Evolutionary conservation across 2,888 invertebrate genomes (phyloP), one percentile per base, ranked within the genome.

Genomic region (Acleris laterana): DNA sequence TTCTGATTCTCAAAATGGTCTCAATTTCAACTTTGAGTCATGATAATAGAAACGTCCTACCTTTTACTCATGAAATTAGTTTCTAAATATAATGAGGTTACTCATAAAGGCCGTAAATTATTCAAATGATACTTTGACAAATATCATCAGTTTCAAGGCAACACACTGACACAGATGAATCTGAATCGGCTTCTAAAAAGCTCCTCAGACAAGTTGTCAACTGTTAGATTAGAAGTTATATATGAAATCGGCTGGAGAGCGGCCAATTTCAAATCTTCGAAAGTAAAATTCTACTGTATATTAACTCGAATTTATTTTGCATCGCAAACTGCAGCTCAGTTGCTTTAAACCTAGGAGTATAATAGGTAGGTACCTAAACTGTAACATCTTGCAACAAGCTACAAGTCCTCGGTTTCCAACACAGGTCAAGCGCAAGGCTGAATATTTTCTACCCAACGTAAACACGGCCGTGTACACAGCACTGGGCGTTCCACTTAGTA

Each of bases 401-500:
- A 44, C 60, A 49, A 48, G 49, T 49, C 59, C 50, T 49, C 62
- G 65, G 70, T 71, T 71, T 70, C 69, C 68, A 49, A 66, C 60
- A 55, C 77, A 69, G 82, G 80, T 82, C 83, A 83, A 84, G 84
- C 76, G 77, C 84, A 82, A 81, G 83, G 83, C 80, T 80, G 68
- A 71, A 70, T 80, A 82, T 82, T 81, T 78, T 72, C 74, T 75
- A 76, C 72, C 67, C 68, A 72, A 73, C 70, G 73, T 73, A 69
- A 75, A 73, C 74, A 72, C 71, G 65, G 51, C 52, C 69, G 71
- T 74, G 72, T 74, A 69, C 62, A 58, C 58, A 71, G 68, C 56
- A 32, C 46, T 51, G 51, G 56, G 28, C 46, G 50, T 56, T 51
- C 56, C 61, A 61, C 61, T 61, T 61, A 51, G 56, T 61, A 56